Evolutionary conservation across 2,113 vertebrate species (phyloP).

Genomic region (Sialia sialis): DNA sequence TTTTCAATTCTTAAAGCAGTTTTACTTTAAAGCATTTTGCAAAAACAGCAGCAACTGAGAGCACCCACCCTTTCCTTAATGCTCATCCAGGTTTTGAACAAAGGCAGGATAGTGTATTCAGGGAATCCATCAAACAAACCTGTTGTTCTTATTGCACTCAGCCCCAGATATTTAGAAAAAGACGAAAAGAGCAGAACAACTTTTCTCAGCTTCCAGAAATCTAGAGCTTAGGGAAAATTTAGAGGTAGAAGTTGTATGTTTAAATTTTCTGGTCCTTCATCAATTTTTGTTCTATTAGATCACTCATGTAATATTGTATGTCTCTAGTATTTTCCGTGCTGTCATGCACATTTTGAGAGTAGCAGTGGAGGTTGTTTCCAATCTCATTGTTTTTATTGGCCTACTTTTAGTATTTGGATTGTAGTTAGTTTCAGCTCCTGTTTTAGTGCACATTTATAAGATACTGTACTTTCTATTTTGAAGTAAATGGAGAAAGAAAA

Average conservation of each 20-base stretch:
- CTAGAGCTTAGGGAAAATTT: not conserved
- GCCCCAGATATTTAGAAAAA: not conserved
- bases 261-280: not conserved
- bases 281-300: not conserved
- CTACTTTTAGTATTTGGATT: not conserved
- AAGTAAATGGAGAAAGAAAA: not conserved
- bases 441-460: not conserved
- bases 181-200: not conserved
- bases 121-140: not conserved
- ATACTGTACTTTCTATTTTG: constrained; percentile 16
- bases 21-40: not conserved
- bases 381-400: not conserved
- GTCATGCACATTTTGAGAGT: not conserved
- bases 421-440: not conserved
- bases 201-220: not conserved
- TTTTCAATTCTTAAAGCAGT: not conserved
- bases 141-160: not conserved
- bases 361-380: not conserved
- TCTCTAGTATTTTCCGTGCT: not conserved
- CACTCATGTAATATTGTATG: not conserved
- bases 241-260: not conserved
- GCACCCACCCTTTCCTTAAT: not conserved
- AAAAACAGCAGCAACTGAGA: not conserved
- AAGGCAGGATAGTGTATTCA: not conserved
- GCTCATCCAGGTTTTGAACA: not conserved